These are phyloP conservation scores for Picus viridis DNA, from an alignment of 2,797 vertebrate species.

Conservation along the genomic window DNA sequence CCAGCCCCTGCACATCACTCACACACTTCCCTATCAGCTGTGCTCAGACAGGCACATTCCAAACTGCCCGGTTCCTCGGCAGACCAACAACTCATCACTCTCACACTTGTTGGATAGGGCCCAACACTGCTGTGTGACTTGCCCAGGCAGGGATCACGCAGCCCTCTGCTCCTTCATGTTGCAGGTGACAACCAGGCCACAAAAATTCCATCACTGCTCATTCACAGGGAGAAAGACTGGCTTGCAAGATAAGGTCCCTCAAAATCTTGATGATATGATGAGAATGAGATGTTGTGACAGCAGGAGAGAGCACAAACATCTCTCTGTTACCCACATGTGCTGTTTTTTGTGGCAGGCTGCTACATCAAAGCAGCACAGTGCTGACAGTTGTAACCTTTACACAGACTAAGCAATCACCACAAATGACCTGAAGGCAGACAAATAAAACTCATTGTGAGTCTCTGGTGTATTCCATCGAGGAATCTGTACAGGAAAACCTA, in stretches of 20 bases:
- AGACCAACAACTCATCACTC: not conserved
- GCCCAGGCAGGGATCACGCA: rapidly evolving
- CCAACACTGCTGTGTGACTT: rapidly evolving
- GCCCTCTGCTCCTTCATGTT: not conserved
- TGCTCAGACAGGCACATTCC: not conserved
- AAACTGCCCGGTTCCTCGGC: not conserved
- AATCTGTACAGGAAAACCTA: conserved; percentile 10
- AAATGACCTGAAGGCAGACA: not conserved
- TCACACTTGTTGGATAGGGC: rapidly evolving
- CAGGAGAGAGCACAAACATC: not conserved
- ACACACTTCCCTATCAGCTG: rapidly evolving
- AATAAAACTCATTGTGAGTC: not conserved
- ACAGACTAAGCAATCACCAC: conserved; percentile 18
- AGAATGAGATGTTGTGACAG: not conserved
- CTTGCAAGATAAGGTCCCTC: not conserved
- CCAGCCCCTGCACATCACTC: not conserved
- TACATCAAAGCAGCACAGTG: not conserved
- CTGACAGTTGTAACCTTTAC: conserved; percentile 28
- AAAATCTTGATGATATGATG: not conserved
- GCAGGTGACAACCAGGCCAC: not conserved
- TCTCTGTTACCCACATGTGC: rapidly evolving
- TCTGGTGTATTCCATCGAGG: not conserved
- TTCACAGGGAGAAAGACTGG: not conserved
- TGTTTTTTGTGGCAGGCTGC: not conserved
- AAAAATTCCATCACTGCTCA: not conserved